Evolutionary conservation across 37 sponge, comb jelly and placozoan species (phyloP), one percentile per base, ranked within the genome.

Genomic region (Bolinopsis microptera): DNA sequence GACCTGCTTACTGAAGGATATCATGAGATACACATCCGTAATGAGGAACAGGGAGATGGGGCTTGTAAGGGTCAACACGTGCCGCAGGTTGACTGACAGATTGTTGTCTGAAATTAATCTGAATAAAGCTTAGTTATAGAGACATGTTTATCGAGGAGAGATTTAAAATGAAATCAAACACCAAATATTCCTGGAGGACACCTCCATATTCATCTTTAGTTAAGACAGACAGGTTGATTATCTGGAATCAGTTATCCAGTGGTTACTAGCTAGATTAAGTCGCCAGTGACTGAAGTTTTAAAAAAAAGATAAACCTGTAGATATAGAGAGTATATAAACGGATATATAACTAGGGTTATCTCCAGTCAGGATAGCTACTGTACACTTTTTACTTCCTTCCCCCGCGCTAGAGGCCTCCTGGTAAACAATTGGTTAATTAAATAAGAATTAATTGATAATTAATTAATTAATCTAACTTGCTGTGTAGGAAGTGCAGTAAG

Each of bases 381-480:
- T 41, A 27, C 90, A 86, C 61, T 86, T 86, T 28, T 86, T 86
- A 0, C 30, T 34, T 28, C 61, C 61, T 38, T 86, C 90, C 0
- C 90, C 90, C 3, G 90, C 90, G 0, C 9, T 8, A n/a, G 90
- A 86, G 27, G 90, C 41, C 22, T 41, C 90, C 90, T 86, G 90
- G 26, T 8, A 33, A 80, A 33, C 8, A 80, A 16, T 21, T 25
- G 68, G n/a, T 67, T 13, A 67, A 67, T 22, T 67, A 18, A 67
- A 67, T 18, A 67, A 67, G 13, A 18, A 67, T 67, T 13, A 18
- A 18, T 67, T 67, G 68, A 67, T 22, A 67, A 67, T n/a, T n/a
- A n/a, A n/a, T n/a, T n/a, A n/a, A n/a, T n/a, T n/a, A n/a, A n/a
- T n/a, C n/a, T n/a, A n/a, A n/a, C n/a, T n/a, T n/a, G n/a, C n/a